Conservation (phyloP, 2,888 invertebrate genomes). For the Leptopilina myrica region DNA sequence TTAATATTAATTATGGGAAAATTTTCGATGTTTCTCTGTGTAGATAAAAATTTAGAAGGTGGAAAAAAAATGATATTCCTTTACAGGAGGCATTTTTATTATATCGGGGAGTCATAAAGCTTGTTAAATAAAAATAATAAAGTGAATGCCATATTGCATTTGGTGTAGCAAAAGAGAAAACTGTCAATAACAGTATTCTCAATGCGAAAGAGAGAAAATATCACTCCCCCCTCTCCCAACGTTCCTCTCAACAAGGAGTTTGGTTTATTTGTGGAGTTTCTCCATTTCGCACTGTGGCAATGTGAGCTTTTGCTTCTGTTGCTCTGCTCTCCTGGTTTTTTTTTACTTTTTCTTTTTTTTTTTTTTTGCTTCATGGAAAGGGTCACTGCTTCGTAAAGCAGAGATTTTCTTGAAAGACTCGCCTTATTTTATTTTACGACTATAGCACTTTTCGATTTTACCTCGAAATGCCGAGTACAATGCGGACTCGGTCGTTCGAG, state of each 20-base stretch:
- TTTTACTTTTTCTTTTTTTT: no score
- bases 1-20: no score
- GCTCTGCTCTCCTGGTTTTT: no score
- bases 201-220: neutral
- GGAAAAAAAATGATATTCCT: no score
- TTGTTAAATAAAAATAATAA: slow-evolving; percentile 12
- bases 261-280: slow-evolving; percentile 29
- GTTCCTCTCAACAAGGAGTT: neutral
- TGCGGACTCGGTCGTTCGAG: slow-evolving; percentile 43
- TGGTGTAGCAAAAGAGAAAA: neutral
- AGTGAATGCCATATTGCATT: neutral
- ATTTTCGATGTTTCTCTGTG: no score
- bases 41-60: no score
- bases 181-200: slow-evolving; percentile 17
- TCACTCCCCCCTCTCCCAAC: neutral
- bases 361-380: neutral
- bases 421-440: slow-evolving; percentile 37
- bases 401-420: slow-evolving; percentile 35
- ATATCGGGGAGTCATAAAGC: neutral
- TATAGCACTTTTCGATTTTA: slow-evolving; percentile 47
- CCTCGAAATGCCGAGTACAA: slow-evolving; percentile 46
- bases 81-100: neutral
- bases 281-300: slow-evolving; percentile 21
- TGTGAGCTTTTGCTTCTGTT: neutral
- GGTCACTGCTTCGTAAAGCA: slow-evolving; percentile 45